phyloP scores from a whole-genome alignment of 2,113 vertebrate species.

The Psettodes erumei region DNA sequence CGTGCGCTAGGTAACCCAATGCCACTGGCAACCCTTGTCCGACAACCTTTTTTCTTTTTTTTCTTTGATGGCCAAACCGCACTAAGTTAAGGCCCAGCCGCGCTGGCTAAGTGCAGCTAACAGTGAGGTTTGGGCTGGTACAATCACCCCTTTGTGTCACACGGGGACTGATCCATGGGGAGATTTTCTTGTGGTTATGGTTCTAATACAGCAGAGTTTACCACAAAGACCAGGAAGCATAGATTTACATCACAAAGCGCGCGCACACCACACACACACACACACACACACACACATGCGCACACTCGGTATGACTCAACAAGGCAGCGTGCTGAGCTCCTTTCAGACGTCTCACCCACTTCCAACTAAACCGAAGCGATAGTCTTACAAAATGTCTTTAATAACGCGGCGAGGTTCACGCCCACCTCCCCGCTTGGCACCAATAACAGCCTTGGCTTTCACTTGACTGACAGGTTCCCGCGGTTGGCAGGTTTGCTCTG shows the following conservation, averaged over 20 bases:
- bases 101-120: conserved; percentile 65
- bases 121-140: conserved; percentile 71
- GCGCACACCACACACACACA: conserved; percentile 48
- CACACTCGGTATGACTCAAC: conserved; percentile 43
- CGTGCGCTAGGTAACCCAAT: conserved; percentile 38
- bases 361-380: conserved; percentile 45
- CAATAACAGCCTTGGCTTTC: conserved; percentile 45
- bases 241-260: conserved; percentile 45
- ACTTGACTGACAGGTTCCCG: conserved; percentile 63
- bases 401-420: conserved; percentile 39
- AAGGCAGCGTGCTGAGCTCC: conserved; percentile 25
- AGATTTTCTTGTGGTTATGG: conserved; percentile 78
- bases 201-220: conserved; percentile 73
- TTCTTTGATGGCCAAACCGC: conserved; percentile 57
- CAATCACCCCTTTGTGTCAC: conserved; percentile 77
- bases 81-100: conserved; percentile 52
- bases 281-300: conserved; percentile 28
- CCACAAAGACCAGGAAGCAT: conserved; percentile 66
- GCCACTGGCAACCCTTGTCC: conserved; percentile 44
- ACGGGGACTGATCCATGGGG: conserved; percentile 67
- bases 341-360: conserved; percentile 54
- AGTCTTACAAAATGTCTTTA: conserved; percentile 35
- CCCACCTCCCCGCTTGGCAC: conserved; percentile 52
- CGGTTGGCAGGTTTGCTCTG: conserved; percentile 60
- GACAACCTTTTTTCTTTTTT: conserved; percentile 37